Conservation (phyloP, 2,888 invertebrate species). For the Metacarcinus magister region DNA sequence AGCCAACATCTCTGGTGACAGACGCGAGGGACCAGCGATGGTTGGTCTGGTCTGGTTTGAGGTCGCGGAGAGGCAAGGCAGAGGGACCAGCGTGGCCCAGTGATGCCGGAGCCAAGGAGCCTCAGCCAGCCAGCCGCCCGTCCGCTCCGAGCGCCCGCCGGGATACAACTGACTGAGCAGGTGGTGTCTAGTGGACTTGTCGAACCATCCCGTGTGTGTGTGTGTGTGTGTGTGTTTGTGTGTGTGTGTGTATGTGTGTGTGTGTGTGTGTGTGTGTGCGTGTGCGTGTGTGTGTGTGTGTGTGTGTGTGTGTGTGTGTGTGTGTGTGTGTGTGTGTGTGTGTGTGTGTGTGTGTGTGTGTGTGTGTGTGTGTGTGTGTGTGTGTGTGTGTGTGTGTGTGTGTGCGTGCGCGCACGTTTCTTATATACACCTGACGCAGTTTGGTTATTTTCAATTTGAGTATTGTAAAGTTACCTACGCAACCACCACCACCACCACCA, state of each 20-base stretch:
- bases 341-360: neutral
- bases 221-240: constrained; percentile 22
- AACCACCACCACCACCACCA: neutral
- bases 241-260: neutral
- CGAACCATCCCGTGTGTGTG: neutral
- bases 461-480: neutral
- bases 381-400: neutral
- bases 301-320: too few species aligned
- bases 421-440: neutral
- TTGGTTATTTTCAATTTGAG: neutral
- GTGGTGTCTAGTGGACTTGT: neutral
- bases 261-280: neutral
- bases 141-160: constrained; percentile 44
- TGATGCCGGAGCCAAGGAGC: neutral
- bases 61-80: constrained; percentile 40
- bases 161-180: constrained; percentile 49
- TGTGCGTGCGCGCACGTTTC: too few species aligned
- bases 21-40: neutral
- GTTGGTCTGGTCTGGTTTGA: neutral
- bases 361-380: neutral
- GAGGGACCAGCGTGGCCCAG: constrained; percentile 33
- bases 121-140: constrained; percentile 53
- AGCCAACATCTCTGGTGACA: neutral
- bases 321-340: too few species aligned
- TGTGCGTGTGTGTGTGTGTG: too few species aligned